Evolutionary conservation across 2,113 vertebrate species (phyloP).

Genomic region (Rousettus leschenaultii): DNA sequence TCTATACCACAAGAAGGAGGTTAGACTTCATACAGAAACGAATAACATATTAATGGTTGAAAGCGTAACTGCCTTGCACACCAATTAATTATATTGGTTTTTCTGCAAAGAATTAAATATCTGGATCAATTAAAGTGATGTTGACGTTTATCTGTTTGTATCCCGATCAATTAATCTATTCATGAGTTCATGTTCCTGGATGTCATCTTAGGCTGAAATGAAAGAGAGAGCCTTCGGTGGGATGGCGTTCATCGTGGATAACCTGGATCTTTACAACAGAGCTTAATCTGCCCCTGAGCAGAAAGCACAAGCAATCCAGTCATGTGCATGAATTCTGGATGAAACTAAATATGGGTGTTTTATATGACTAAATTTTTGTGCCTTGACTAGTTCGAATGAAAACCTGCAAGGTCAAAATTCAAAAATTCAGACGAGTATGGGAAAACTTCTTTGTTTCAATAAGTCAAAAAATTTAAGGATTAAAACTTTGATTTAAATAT

Average conservation of each 20-base stretch:
- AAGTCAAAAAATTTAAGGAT: neutral
- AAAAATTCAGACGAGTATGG: neutral
- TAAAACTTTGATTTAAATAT: neutral
- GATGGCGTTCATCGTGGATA: neutral
- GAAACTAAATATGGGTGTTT: neutral
- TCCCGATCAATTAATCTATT: constrained; percentile 15
- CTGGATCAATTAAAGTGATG: constrained; percentile 40
- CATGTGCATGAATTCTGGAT: neutral
- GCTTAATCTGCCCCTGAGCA: neutral
- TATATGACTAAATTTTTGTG: neutral
- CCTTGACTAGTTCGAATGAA: neutral
- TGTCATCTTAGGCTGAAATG: constrained; percentile 7
- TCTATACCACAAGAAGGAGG: neutral
- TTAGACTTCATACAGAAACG: neutral
- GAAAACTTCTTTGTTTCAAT: neutral
- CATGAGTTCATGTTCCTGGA: neutral
- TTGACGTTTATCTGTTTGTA: constrained; percentile 41
- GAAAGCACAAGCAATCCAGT: neutral
- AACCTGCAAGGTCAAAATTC: neutral
- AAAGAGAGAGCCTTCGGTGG: neutral
- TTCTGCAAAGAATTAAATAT: constrained; percentile 11
- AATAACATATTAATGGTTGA: neutral
- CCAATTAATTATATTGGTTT: constrained; percentile 13
- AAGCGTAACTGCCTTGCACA: neutral
- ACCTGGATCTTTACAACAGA: neutral